Base-by-base conservation (phyloP, 1,140 invertebrate genomes). In the Hydropsyche tenuis region DNA sequence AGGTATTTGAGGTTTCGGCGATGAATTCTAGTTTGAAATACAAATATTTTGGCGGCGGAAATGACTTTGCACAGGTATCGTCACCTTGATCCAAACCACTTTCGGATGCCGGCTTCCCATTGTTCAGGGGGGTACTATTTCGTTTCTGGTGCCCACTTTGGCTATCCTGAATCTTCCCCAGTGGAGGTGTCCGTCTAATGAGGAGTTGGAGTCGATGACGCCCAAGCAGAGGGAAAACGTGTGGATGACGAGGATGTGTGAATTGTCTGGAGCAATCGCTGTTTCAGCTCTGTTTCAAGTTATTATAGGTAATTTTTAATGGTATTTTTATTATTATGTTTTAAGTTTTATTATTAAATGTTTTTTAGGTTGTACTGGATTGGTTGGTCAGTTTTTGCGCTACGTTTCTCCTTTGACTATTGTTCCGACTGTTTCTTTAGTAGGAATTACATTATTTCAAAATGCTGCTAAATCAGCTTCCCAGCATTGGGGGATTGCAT, bases 241-340 rank as follows among this genome's bases (percentile, higher is more conserved):
- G 6, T 95, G 93, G 94, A 92, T 85, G 71, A 83, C 85, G 11
- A 84, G 94, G 66, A 94, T 95, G 92, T 86, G 92, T 73, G 92
- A 94, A 81, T 83, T 95, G 16, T 94, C 93, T 0, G 94, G 94
- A 0, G 93, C 94, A 1, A 94, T 96, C 43, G 90, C 93, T n/a
- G 88, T 94, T 0, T 91, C 94, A 0, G 90, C 94, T 0, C 64
- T 94, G 22, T 89, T 94, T 45, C 93, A 96, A 85, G 86, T 95
- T 9, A 79, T 94, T 14, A 84, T 94, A 62, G 94, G 92, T 90
- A 60, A 9, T 53, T 53, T 16, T 16, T n/a, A 5, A 51, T 51
- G 18, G 18, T 22, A 43, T 20, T 4, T 60, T 48, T 48, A 9
- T 37, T 37, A 4, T 37, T 37, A 37, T 37, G 3, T 9, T 9